Evolutionary conservation across 1,140 invertebrate species (phyloP), one percentile per base, ranked within the genome.

Genomic region (Drosophila insularis): DNA sequence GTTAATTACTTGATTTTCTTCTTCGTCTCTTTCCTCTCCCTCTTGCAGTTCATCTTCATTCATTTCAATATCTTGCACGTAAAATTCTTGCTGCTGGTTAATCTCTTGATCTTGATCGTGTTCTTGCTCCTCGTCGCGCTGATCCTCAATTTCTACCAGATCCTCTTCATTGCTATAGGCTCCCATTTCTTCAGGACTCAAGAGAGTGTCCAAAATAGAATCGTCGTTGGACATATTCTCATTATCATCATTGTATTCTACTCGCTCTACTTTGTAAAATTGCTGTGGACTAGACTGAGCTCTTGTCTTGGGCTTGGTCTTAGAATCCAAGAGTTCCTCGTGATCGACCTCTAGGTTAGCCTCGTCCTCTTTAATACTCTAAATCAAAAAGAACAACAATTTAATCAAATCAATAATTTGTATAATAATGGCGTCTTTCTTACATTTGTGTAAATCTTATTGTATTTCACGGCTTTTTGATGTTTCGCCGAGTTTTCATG

Each of bases 201-300:
- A 59, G 1, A 87, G 21, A 61, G 87, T 84, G n/a, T 87, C 82
- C 6, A 87, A 23, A 6, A 87, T 87, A 4, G 82, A 87, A 56
- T 87, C 77, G 27, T 73, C 86, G 1, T 85, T 77, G 0, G 68
- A 74, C 19, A 58, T 67, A 0, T 73, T 55, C 0, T 68, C 40
- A 6, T 79, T 68, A 0, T 67, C 66, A 0, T 59, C 13, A 11
- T 58, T 32, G 19, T n/a, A 40, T 43, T 68, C 62, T 4, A 59
- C 11, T 6, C 50, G 68, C 8, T 80, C 68, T 1, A n/a, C 2
- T 11, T 58, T 72, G 7, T 14, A 3, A 8, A 31, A 21, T 8
- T 23, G 63, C 40, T 65, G 72, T 1, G 53, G n/a, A 56, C 66
- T 74, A 31, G 53, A 5, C 43, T 66, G 55, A 7, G 66, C 3